Conservation (phyloP, 1,140 invertebrate species). For the Orussus abietinus region DNA sequence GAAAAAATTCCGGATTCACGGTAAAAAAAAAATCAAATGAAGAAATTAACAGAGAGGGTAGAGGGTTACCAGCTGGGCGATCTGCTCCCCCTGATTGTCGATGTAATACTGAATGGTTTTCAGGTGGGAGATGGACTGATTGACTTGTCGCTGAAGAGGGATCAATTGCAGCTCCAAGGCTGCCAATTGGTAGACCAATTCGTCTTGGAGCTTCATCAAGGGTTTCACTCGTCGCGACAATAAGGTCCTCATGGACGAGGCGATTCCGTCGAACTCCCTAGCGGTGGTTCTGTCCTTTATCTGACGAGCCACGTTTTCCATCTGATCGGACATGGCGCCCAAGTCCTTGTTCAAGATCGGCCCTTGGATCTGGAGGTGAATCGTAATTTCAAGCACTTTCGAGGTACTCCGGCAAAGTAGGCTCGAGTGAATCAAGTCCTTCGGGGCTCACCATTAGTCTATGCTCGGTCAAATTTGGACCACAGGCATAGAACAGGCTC, state of each 20-base stretch:
- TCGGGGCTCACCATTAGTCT: slow-evolving; percentile 52
- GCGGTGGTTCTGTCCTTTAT: slow-evolving; percentile 64
- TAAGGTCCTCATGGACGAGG: slow-evolving; percentile 61
- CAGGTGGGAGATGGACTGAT: slow-evolving; percentile 68
- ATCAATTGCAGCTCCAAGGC: slow-evolving; percentile 67
- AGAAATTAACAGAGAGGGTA: slow-evolving; percentile 22
- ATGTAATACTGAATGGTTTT: slow-evolving; percentile 72
- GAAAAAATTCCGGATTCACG: slow-evolving; percentile 6
- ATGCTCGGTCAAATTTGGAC: slow-evolving; percentile 66
- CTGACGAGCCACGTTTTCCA: slow-evolving; percentile 69
- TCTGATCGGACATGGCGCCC: slow-evolving; percentile 67
- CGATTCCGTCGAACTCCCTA: slow-evolving; percentile 62
- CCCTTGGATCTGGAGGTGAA: slow-evolving; percentile 49
- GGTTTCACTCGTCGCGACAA: slow-evolving; percentile 62
- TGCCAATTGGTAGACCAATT: slow-evolving; percentile 70
- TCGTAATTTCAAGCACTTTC: slow-evolving; percentile 3
- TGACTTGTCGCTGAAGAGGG: slow-evolving; percentile 64
- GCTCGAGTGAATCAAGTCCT: no score
- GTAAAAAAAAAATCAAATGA: slow-evolving; percentile 3
- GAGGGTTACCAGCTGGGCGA: slow-evolving; percentile 66
- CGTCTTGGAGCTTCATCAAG: slow-evolving; percentile 65
- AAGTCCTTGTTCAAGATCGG: slow-evolving; percentile 69
- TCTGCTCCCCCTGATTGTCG: slow-evolving; percentile 67
- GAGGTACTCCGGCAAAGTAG: no score
- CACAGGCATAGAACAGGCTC: slow-evolving; percentile 60